Conservation (phyloP, 2,797 vertebrate genomes). For the Onychomys leucogaster region DNA sequence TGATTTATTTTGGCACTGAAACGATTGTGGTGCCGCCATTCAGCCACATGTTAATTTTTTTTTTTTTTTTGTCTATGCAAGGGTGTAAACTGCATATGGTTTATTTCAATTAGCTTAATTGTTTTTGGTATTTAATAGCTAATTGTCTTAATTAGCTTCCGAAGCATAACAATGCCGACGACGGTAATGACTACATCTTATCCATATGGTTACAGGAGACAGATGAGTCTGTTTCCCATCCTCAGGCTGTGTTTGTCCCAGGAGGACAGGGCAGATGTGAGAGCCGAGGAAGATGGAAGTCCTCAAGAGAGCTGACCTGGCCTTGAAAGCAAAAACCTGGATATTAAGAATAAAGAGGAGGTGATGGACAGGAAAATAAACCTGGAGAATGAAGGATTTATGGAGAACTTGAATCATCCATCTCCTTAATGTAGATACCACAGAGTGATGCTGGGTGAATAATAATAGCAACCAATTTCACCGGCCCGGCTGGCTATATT, state of each 20-base stretch:
- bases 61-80: constrained; percentile 1
- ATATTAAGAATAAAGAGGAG: constrained; percentile 75
- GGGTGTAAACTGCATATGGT: constrained; percentile 76
- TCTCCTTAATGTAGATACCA: constrained; percentile 73
- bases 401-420: constrained; percentile 45
- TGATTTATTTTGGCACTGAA: constrained; percentile 71
- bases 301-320: constrained; percentile 65
- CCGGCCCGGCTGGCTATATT: background rate
- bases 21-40: background rate
- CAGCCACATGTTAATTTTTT: constrained; percentile 70
- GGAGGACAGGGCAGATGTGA: constrained; percentile 37
- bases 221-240: constrained; percentile 69
- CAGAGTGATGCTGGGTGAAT: constrained; percentile 64
- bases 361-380: constrained; percentile 75
- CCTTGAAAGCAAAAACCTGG: constrained; percentile 74
- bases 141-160: constrained; percentile 82
- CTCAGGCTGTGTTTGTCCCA: constrained; percentile 35
- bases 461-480: constrained; percentile 64
- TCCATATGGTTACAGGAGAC: constrained; percentile 83
- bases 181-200: constrained; percentile 72
- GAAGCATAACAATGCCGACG: constrained; percentile 66
- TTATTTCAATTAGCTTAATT: constrained; percentile 82
- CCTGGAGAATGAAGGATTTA: constrained; percentile 76
- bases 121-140: constrained; percentile 83
- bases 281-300: constrained; percentile 48